These are phyloP conservation scores for Enteromius treurensis DNA, from an alignment of 2,797 vertebrate species.

Conservation along the genomic window DNA sequence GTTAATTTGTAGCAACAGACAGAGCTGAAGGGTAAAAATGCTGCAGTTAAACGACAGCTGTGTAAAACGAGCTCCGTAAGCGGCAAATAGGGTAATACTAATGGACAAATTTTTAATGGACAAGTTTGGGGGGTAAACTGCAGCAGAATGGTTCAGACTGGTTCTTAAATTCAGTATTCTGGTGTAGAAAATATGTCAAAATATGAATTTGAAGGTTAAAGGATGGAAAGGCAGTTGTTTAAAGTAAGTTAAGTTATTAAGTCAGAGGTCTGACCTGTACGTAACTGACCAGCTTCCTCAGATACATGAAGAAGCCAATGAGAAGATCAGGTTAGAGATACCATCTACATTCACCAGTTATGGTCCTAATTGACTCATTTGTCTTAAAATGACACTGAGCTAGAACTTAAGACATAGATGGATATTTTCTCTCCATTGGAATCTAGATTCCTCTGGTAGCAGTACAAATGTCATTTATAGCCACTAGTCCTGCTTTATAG, in stretches of 20 bases:
- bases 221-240: slow-evolving; percentile 70
- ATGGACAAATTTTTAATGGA: slow-evolving; percentile 84
- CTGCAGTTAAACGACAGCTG: slow-evolving; percentile 66
- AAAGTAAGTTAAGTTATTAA: slow-evolving; percentile 73
- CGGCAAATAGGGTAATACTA: slow-evolving; percentile 85
- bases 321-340: slow-evolving; percentile 61
- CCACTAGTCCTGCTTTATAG: slow-evolving; percentile 59
- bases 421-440: slow-evolving; percentile 25
- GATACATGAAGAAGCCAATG: slow-evolving; percentile 74
- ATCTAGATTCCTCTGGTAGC: slow-evolving; percentile 43
- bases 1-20: background rate
- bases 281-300: slow-evolving; percentile 89
- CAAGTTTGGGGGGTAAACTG: slow-evolving; percentile 85
- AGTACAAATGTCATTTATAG: slow-evolving; percentile 50
- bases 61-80: slow-evolving; percentile 70
- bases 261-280: slow-evolving; percentile 82
- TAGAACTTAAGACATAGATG: slow-evolving; percentile 4
- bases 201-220: slow-evolving; percentile 78
- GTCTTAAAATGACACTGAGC: slow-evolving; percentile 55
- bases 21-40: no score
- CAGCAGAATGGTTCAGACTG: slow-evolving; percentile 89
- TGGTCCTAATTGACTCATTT: slow-evolving; percentile 61
- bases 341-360: slow-evolving; percentile 77
- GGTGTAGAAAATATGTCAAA: slow-evolving; percentile 75
- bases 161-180: slow-evolving; percentile 67